phyloP scores from a whole-genome alignment of 1,140 invertebrate genomes.

The Dinoponera quadriceps region DNA sequence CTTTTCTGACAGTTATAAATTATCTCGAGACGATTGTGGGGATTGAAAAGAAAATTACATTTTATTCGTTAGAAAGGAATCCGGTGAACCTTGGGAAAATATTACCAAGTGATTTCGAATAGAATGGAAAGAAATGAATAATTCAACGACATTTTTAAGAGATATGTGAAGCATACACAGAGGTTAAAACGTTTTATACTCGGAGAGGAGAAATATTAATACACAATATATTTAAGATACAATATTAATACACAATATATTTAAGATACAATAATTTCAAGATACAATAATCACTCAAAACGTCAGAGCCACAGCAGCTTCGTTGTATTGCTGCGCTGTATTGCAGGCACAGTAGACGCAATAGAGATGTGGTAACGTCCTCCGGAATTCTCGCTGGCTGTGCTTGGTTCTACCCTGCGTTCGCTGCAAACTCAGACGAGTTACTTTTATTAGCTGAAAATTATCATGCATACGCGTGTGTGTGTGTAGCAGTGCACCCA shows the following conservation, averaged over 20 bases:
- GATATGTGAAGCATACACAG: not conserved
- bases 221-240: not conserved
- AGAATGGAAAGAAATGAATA: not conserved
- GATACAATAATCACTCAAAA: not conserved
- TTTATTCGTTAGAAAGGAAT: not conserved
- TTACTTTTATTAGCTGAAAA: no score
- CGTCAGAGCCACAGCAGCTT: not conserved
- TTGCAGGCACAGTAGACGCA: no score
- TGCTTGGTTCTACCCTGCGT: no score
- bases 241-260: no score
- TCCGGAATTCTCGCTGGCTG: not conserved
- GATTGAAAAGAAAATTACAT: not conserved
- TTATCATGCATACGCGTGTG: no score
- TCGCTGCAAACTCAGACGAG: no score
- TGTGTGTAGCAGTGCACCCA: not conserved
- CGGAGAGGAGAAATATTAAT: not conserved
- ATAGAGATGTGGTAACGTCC: not conserved
- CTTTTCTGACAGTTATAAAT: not conserved
- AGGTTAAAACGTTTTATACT: not conserved
- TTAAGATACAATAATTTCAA: no score
- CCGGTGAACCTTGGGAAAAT: not conserved
- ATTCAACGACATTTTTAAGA: not conserved
- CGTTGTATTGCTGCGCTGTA: not conserved
- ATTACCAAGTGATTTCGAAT: not conserved
- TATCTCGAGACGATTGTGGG: not conserved